These are phyloP conservation scores for Fulmarus glacialis DNA, from an alignment of 2,113 vertebrate species.

Conservation along the genomic window DNA sequence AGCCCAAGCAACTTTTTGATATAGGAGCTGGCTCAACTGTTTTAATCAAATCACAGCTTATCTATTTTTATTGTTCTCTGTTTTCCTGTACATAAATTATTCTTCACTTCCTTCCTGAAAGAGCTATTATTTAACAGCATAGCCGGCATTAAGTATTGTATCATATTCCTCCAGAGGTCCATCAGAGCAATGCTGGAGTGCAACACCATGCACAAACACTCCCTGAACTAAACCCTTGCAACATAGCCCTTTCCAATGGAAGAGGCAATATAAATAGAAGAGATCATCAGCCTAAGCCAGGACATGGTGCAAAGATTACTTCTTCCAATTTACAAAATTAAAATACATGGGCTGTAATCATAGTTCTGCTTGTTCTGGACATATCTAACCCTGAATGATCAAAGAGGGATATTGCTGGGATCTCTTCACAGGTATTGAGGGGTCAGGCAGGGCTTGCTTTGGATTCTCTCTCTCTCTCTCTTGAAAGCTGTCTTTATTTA, in stretches of 20 bases:
- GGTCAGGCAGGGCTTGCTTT: neutral
- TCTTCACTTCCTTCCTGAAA: conserved; percentile 55
- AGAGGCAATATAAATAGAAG: neutral
- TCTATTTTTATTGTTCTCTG: conserved; percentile 23
- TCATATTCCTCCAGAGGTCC: conserved; percentile 13
- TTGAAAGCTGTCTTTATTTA: neutral
- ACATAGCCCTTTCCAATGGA: rapidly evolving
- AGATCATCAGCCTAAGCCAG: neutral
- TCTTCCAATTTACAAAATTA: neutral
- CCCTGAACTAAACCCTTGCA: neutral
- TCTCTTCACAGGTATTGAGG: neutral
- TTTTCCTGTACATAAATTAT: conserved; percentile 57
- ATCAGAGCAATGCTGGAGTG: conserved; percentile 11
- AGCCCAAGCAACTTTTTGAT: neutral
- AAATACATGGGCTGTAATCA: neutral
- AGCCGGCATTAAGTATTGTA: neutral
- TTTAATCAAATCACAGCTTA: conserved; percentile 31
- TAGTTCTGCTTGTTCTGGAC: neutral
- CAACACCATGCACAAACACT: neutral
- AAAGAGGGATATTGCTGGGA: neutral
- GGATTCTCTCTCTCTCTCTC: neutral
- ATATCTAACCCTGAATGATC: neutral
- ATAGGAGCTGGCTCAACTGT: neutral
- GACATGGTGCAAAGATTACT: neutral
- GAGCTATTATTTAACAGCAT: conserved; percentile 45